Evolutionary conservation across 1,140 invertebrate genomes (phyloP), one percentile per base, ranked within the genome.

Genomic region (Oscheius sp.): DNA sequence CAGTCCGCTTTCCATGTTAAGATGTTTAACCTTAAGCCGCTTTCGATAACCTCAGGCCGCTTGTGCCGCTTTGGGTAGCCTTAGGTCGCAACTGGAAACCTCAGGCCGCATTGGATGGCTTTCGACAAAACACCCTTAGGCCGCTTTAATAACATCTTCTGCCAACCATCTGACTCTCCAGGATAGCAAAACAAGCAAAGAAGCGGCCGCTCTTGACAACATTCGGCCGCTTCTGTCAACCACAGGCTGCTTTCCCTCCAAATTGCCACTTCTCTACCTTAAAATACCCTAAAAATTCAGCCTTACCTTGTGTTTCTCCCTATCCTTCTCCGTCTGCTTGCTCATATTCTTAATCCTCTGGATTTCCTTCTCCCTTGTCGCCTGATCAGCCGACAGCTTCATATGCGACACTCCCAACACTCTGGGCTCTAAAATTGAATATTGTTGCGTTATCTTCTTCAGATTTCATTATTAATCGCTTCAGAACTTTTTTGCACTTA

Each of bases 321-420:
- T 29, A 13, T 34, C 36, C 20, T 4, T 36, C 52, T 74, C 66
- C 23, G 72, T 74, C 32, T 61, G 23, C 18, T 59, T 62, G 3
- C 34, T 38, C 42, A 74, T 49, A 26, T 74, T 59, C 38, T 61
- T 15, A 2, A 74, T 18, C 13, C 58, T 58, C 1, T 62, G 49
- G 7, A 68, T 74, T 34, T 74, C 66, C 1, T 74, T 31, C 31
- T 36, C 20, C 26, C 72, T 52, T 18, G 46, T 74, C 10, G 67
- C 65, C 4, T 49, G 52, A 26, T 74, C 61, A 2, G 20, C 3
- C 7, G 72, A 74, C 7, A 74, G 34, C 2, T 34, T 73, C 64
- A 68, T 52, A 36, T 74, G 72, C 23, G 72, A 74, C 23, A 59
- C 52, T 32, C 72, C 72, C 23, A 62, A 74, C 1, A 74, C 55